Evolutionary conservation across 2,888 invertebrate species (phyloP), one percentile per base, ranked within the genome.

Genomic region (Hirtodrosophila confusa): DNA sequence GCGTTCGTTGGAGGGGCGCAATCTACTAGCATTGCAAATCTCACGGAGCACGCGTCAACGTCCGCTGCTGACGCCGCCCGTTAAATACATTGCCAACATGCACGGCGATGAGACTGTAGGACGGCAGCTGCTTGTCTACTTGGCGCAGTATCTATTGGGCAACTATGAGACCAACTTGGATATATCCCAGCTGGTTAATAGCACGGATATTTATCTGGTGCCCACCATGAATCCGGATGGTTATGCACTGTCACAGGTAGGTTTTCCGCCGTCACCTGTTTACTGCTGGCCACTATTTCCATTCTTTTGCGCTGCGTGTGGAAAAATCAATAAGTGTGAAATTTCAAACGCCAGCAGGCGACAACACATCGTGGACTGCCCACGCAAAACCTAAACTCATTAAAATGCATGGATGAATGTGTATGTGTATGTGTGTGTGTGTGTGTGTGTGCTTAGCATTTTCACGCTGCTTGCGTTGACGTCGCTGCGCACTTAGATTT

Each of bases 221-320:
- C 99, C 99, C 0, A 96, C 98, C 0, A 95, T 99, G 94, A 99
- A 99, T 93, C 99, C 99, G 35, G 94, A 99, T 93, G 99, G 99
- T 11, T 99, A 95, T 93, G 97, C 97, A 90, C 93, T 93, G 58
- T 96, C 98, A 51, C 89, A 93, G 93, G 96, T 96, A 92, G 92
- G 75, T 67, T 17, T 17, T 17, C 17, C 17, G 17, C 17, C 17
- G 17, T 17, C 17, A 17, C 17, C 17, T 17, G 17, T 17, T 17
- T 17, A 2, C 17, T 17, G 17, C 17, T n/a, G 8, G 10, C 7
- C 4, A 3, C 4, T 50, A 17, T 33, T 29, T 49, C 17, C 39
- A 17, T 17, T 17, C 17, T 17, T 17, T 17, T 17, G 17, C 31
- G 3, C 35, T 12, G 31, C 12, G 10, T 39, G 36, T 51, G 45